A percentile compares a stretch with the other conserved stretches of the same genome.
phyloP scores from a whole-genome alignment of 2,113 vertebrate genomes.

The Gnathochromis pfefferi region DNA sequence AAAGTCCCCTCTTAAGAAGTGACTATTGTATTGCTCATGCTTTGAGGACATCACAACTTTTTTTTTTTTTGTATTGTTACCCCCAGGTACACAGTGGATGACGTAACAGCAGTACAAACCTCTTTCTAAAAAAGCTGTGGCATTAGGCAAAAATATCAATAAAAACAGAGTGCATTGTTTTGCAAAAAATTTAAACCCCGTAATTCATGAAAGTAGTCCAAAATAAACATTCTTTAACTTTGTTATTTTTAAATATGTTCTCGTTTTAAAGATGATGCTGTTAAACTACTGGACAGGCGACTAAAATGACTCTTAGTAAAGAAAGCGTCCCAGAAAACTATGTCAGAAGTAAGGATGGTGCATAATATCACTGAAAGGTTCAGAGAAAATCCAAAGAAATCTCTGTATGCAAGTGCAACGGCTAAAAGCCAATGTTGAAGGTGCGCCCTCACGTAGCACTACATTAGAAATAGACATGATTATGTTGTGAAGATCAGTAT shows the following conservation, averaged over 20 bases:
- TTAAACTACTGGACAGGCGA: neutral
- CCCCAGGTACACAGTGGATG: constrained; percentile 28
- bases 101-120: constrained; percentile 1
- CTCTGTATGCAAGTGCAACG: neutral
- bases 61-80: neutral
- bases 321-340: neutral
- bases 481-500: neutral
- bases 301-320: neutral
- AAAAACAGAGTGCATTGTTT: neutral
- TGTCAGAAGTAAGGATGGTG: neutral
- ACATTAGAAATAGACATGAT: neutral
- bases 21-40: constrained; percentile 62
- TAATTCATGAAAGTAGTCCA: neutral
- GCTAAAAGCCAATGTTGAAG: neutral
- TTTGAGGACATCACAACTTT: constrained; percentile 27
- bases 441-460: neutral
- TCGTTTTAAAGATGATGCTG: neutral
- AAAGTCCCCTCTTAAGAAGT: constrained; percentile 6
- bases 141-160: neutral
- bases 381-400: neutral
- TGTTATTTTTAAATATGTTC: neutral
- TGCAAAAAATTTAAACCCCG: neutral
- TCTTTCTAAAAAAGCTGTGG: neutral
- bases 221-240: neutral
- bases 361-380: neutral